Evolutionary conservation across 2,113 vertebrate genomes (phyloP), one percentile per base, ranked within the genome.

Genomic region (Colinus virginianus): DNA sequence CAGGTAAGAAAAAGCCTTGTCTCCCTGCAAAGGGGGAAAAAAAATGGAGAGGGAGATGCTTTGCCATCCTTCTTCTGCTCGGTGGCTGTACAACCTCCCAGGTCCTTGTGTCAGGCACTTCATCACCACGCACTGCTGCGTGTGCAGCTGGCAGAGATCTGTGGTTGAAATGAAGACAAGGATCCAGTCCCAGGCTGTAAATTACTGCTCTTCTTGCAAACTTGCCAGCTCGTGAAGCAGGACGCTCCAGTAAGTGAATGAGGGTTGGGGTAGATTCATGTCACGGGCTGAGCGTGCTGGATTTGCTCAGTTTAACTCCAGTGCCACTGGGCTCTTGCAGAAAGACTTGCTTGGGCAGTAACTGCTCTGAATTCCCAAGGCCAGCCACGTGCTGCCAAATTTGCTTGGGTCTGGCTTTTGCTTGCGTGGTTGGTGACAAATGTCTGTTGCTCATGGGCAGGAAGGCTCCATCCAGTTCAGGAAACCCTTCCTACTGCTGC

Each of bases 211-310:
- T 16, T 75, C n/a, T 48, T 25, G 19, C 53, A 49, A 30, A 38
- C 34, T 28, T 8, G 20, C 38, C 28, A 58, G 25, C 20, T 38
- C 66, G 26, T 5, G 51, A 13, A 55, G 51, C 58, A n/a, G 12
- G 2, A 0, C 1, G 1, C 21, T 56, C 1, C 2, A 19, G 7
- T 9, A 21, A 0, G 7, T 15, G 59, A 78, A 15, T 32, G 2
- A 36, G 46, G 62, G 62, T 83, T 55, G 32, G 42, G 20, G 16
- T 42, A 69, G 87, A 38, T 76, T 79, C 48, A 18, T 61, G 62
- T 26, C 58, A 28, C 15, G 1, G 58, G 40, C 58, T 51, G 84
- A 22, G 36, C 40, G 58, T 67, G 36, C 28, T 58, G 32, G 51
- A 49, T 76, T 34, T 23, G 23, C 40, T 80, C 0, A 5, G 32